Percentiles rank a stretch among this genome's conserved stretches.
Conservation (phyloP, 2,888 invertebrate genomes). For the Julus scandinavius region DNA sequence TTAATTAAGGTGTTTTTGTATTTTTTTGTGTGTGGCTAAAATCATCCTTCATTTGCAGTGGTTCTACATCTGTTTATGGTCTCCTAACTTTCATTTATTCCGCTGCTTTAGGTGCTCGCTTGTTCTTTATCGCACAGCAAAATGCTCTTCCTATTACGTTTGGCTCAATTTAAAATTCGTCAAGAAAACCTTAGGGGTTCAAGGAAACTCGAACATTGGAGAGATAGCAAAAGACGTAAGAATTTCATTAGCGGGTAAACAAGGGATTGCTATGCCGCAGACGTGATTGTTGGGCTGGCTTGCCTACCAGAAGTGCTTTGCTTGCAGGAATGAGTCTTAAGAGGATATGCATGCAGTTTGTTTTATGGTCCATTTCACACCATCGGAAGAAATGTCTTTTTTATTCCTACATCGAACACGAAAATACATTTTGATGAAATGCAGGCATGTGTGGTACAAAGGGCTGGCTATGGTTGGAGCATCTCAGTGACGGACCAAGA, state of each 20-base stretch:
- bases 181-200: conserved; percentile 30
- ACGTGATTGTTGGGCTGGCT: conserved; percentile 15
- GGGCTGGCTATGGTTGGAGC: not conserved
- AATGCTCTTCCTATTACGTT: conserved; percentile 24
- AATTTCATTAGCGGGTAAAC: conserved; percentile 39
- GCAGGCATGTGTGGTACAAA: not conserved
- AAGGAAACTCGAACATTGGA: conserved; percentile 20
- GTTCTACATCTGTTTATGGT: not conserved
- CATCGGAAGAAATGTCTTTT: not conserved
- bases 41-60: conserved; percentile 12
- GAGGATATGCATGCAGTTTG: conserved; percentile 35
- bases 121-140: conserved; percentile 29
- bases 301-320: conserved; percentile 24
- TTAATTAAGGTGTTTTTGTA: not conserved
- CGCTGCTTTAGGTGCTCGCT: not conserved
- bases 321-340: conserved; percentile 1
- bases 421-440: conserved; percentile 10
- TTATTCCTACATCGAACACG: not conserved
- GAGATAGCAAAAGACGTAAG: conserved; percentile 37
- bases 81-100: conserved; percentile 12
- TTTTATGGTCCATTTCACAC: conserved; percentile 39
- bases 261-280: conserved; percentile 11
- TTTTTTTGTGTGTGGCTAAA: not conserved
- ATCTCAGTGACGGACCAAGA: not conserved
- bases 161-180: conserved; percentile 42